Evolutionary conservation across 1,140 invertebrate genomes (phyloP), one percentile per base, ranked within the genome.

Genomic region (Brachionus asplanchnoidis): DNA sequence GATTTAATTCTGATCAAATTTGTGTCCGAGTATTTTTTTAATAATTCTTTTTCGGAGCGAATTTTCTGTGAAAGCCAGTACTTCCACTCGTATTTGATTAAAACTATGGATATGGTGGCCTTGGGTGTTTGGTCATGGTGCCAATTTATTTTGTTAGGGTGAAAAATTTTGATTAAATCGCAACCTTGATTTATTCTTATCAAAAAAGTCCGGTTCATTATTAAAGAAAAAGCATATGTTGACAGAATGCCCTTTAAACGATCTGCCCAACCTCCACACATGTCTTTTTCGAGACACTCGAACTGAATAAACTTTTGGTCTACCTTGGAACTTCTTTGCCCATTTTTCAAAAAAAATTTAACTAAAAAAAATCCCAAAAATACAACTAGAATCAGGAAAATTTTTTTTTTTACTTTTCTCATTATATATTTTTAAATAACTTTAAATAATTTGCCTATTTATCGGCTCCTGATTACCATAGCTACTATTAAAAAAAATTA

Each of bases 221-320:
- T 80, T n/a, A 80, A 20, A 5, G 77, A 80, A 65, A 80, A 80
- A 40, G 77, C 77, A 20, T 80, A 80, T 40, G 77, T 80, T 28
- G 77, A 80, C 12, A 80, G n/a, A 60, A 80, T 14, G 14, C 77
- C 77, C 53, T 65, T 80, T 28, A 80, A 32, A 6, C 77, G 28
- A n/a, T 80, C 77, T 12, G 77, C 77, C 46, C 46, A 80, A n/a
- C 77, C 77, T 9, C 77, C 77, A 65, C 77, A 80, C 12, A 60
- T 20, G 12, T 80, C 50, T 26, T 80, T 40, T 28, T 80, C n/a
- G 6, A 20, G 20, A 40, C 46, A 80, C 12, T 80, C 77, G 40
- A 28, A 80, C 2, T 17, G 11, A 17, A 73, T 73, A 44, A 42
- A 73, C 8, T 42, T 73, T 6, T 73, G 2, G 8, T n/a, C 0